Percentiles rank a stretch among this genome's conserved stretches.
phyloP scores from a whole-genome alignment of 2,797 vertebrate species.

The Limosa lapponica region DNA sequence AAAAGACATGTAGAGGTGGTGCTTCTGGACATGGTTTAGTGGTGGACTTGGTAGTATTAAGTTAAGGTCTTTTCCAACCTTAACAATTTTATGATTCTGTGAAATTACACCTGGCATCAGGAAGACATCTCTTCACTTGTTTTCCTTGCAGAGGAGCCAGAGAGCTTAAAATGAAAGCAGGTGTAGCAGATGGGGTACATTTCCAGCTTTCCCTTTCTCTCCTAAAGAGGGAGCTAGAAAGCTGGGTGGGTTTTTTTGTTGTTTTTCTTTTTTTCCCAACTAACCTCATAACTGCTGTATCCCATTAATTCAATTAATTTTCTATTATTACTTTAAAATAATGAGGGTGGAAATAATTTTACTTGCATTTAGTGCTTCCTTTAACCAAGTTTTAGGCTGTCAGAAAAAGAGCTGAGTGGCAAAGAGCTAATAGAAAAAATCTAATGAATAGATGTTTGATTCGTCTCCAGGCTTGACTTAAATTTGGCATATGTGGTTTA shows the following conservation, averaged over 20 bases:
- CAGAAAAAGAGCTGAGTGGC: background rate
- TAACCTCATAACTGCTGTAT: background rate
- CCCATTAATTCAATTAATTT: background rate
- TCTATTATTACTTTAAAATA: background rate
- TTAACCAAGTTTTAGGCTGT: background rate
- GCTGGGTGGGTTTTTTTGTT: background rate
- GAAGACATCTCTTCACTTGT: background rate
- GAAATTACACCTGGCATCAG: background rate
- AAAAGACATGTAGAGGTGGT: background rate
- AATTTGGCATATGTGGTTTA: background rate
- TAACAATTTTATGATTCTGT: background rate
- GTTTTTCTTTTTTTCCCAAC: background rate
- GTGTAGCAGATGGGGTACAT: background rate
- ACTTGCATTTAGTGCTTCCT: background rate
- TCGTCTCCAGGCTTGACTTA: background rate
- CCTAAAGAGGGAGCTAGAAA: conserved; percentile 24
- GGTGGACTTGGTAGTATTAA: background rate
- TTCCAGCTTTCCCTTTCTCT: background rate
- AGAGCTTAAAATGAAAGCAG: conserved; percentile 16
- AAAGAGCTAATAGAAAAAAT: background rate
- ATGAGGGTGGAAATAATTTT: background rate
- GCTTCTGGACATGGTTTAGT: background rate
- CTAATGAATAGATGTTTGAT: background rate
- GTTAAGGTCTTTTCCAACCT: background rate
- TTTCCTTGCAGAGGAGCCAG: conserved; percentile 14